Conservation (phyloP, 2,113 vertebrate genomes). For the Alaudala cheleensis region DNA sequence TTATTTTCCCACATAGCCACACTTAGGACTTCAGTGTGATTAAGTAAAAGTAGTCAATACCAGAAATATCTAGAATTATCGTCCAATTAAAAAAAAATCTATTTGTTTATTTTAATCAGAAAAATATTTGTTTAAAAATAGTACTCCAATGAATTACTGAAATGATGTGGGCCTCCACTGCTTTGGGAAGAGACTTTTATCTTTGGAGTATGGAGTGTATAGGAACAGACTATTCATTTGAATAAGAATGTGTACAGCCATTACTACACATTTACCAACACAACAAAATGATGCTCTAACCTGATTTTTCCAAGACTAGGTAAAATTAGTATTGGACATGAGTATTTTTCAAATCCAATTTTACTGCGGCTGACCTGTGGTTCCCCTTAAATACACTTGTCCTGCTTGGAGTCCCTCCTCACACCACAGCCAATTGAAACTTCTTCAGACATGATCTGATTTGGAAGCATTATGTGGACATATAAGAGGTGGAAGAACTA, state of each 20-base stretch:
- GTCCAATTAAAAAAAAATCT: background rate
- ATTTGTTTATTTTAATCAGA: background rate
- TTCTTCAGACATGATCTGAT: constrained; percentile 30
- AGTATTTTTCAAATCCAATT: background rate
- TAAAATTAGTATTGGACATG: background rate
- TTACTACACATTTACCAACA: background rate
- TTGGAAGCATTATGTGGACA: background rate
- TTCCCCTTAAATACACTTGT: background rate
- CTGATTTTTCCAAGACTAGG: background rate
- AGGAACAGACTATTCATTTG: background rate
- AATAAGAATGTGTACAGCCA: background rate
- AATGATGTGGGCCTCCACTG: background rate
- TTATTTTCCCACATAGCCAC: background rate
- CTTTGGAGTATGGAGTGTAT: background rate
- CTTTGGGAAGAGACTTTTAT: background rate
- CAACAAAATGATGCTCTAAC: background rate
- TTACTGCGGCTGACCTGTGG: background rate
- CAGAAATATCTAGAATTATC: background rate
- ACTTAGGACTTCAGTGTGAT: background rate
- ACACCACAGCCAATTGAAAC: background rate
- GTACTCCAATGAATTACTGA: background rate
- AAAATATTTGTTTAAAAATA: background rate
- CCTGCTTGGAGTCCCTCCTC: background rate
- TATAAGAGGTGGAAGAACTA: background rate
- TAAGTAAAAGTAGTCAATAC: background rate